Base-by-base conservation (phyloP, 1,140 invertebrate species). In the Ooceraea biroi region DNA sequence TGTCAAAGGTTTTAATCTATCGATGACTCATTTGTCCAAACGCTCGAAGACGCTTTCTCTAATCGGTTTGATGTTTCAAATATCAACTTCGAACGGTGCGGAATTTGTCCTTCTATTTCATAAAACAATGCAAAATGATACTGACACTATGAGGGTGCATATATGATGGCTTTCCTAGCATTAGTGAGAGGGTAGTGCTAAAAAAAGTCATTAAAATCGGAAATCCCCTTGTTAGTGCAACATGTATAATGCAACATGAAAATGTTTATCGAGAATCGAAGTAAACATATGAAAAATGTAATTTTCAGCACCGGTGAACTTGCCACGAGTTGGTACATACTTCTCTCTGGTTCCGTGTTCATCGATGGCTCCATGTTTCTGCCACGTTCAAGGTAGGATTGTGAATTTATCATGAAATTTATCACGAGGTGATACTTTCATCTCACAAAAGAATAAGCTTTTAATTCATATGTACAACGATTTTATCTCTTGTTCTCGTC, bases 341-440 rank as follows among this genome's bases (percentile, higher is more conserved):
- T 98, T 46, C 95, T 98, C 41, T 97, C 97, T 12, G 97, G 97
- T 58, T 97, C 97, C 3, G 97, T 98, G n/a, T 98, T 98, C 95
- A 98, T 98, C 92, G 97, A 98, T 94, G 97, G 97, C 78, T 97
- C 97, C 74, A 98, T 98, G 97, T 98, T 97, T 91, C 94, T 98
- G 74, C 97, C 97, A 4, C 95, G 97, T 87, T 97, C 96, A 95
- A 97, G 97, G 97, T 98, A 95, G 95, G 92, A 30, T 82, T 80
- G 57, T 48, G 80, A 36, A 82, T 88, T 84, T 74, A 71, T 68
- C 55, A 86, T 14, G 7, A 5, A 7, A 50, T 44, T 3, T 44
- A 17, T 27, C 2, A 17, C 14, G 4, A 19, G 48, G 25, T 10
- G 61, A 66, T 30, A 57, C n/a, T 22, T 41, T 71, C 55, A 14